These are phyloP conservation scores for Arrhamphus sclerolepis DNA, from an alignment of 2,797 vertebrate genomes.

Conservation along the genomic window DNA sequence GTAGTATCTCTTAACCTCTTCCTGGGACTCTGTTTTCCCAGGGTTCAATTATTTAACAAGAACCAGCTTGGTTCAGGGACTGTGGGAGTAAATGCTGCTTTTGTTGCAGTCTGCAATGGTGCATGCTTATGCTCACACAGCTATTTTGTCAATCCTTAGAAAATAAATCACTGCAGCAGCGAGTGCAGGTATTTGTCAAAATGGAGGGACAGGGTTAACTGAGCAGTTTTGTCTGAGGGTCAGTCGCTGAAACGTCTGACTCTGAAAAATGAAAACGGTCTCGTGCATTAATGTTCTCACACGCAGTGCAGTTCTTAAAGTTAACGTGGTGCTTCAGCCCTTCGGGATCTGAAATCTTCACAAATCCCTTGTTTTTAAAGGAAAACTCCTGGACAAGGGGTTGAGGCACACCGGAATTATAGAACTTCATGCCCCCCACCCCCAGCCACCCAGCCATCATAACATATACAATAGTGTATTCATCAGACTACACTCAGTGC, in stretches of 20 bases:
- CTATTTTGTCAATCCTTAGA: constrained; percentile 30
- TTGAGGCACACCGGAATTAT: constrained; percentile 52
- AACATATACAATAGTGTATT: constrained; percentile 80
- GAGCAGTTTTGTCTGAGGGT: constrained; percentile 44
- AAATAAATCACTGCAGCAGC: constrained; percentile 33
- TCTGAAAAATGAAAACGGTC: neutral
- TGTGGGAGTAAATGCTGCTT: constrained; percentile 43
- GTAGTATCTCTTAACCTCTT: constrained; percentile 65
- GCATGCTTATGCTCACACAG: constrained; percentile 14
- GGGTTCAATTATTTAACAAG: constrained; percentile 77
- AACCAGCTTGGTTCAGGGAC: constrained; percentile 52
- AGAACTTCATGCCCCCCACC: no score
- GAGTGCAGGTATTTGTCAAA: constrained; percentile 46
- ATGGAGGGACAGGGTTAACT: constrained; percentile 41
- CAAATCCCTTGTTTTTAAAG: constrained; percentile 60
- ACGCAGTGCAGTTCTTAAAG: constrained; percentile 13
- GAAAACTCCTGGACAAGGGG: constrained; percentile 65
- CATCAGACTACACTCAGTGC: constrained; percentile 74
- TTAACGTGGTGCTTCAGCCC: constrained; percentile 3
- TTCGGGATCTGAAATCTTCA: constrained; percentile 49
- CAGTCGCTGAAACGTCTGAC: neutral
- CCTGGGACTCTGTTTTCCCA: constrained; percentile 54
- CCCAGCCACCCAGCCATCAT: no score
- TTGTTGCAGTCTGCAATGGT: constrained; percentile 28
- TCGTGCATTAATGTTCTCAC: constrained; percentile 9